Base-by-base conservation (phyloP, 2,888 invertebrate genomes). In the Adelognathus sp. region DNA sequence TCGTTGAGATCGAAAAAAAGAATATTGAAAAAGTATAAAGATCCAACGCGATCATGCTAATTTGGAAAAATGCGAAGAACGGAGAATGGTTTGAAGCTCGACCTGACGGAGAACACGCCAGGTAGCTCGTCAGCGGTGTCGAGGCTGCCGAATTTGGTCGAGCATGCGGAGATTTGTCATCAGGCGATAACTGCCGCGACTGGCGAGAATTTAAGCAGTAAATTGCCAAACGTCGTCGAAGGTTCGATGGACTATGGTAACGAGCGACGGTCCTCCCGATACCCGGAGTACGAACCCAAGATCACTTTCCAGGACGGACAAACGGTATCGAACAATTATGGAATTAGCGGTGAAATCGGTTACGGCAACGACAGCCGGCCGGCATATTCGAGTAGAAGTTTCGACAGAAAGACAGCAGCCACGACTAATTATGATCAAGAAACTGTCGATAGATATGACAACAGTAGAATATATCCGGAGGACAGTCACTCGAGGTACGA, bases 181-280 rank as follows among this genome's bases (percentile, higher is more conserved):
- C 81, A 80, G 61, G 74, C 69, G 70, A 81, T 64, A 58, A 60
- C 64, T 39, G 76, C 75, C 50, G 75, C 60, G 64, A 86, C 83
- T 72, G 90, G 91, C 66, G 91, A 91, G 83, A 89, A 89, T 87
- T 90, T 91, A 86, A 91, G 89, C 84, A 88, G 90, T 83, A 91
- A 90, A 86, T 84, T 91, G 85, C 91, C 91, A 46, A 91, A 91
- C 91, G 88, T 91, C 39, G 91, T 91, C 77, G 91, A 91, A 85
- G 91, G 91, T 88, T 91, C 91, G 88, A 91, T 91, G 91, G 91
- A 91, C 91, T 91, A 91, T 91, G 91, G 91, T 88, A 89, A 82
- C 82, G 91, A 91, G 84, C 89, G 90, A 52, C 89, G 91, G 86
- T 91, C 91, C 81, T 91, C 91, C 86, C 89, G 90, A 84, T 91